These are phyloP conservation scores for Dolichallabes microphthalmus DNA, from an alignment of 2,113 vertebrate species.

Conservation along the genomic window DNA sequence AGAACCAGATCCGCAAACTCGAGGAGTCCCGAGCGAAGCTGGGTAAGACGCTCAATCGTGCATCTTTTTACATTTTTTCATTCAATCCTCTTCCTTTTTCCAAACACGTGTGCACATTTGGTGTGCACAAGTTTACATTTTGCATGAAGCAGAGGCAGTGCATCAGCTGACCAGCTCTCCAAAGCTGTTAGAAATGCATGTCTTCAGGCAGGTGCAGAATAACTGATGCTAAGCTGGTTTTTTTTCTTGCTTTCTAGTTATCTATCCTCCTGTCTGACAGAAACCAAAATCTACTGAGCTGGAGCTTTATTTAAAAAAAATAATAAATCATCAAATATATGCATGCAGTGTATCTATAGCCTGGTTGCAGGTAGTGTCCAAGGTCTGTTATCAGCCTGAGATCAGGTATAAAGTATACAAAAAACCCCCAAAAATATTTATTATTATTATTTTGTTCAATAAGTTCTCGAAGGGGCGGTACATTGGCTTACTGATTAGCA, in stretches of 20 bases:
- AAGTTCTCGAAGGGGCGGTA: background rate
- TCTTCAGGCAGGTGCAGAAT: too few relatives aligned
- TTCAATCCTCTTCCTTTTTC: too few relatives aligned
- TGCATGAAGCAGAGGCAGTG: background rate
- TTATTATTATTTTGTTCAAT: background rate
- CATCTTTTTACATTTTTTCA: background rate
- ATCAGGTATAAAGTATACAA: too few relatives aligned
- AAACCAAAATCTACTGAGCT: background rate
- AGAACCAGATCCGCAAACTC: constrained; percentile 96
- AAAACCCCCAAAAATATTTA: too few relatives aligned
- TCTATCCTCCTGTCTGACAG: background rate
- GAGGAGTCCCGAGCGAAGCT: constrained; percentile 95
- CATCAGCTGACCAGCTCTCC: background rate
- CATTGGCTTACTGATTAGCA: too few relatives aligned
- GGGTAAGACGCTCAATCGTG: constrained; percentile 73
- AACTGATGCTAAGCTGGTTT: background rate
- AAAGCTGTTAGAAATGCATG: too few relatives aligned
- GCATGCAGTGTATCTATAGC: background rate
- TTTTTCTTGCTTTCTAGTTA: background rate
- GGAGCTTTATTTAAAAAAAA: background rate
- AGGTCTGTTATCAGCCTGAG: too few relatives aligned
- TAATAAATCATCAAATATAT: background rate
- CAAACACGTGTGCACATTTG: background rate
- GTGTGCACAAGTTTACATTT: background rate
- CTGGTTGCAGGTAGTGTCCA: too few relatives aligned